Conservation (phyloP, 2,113 vertebrate species). For the Sprattus sprattus region DNA sequence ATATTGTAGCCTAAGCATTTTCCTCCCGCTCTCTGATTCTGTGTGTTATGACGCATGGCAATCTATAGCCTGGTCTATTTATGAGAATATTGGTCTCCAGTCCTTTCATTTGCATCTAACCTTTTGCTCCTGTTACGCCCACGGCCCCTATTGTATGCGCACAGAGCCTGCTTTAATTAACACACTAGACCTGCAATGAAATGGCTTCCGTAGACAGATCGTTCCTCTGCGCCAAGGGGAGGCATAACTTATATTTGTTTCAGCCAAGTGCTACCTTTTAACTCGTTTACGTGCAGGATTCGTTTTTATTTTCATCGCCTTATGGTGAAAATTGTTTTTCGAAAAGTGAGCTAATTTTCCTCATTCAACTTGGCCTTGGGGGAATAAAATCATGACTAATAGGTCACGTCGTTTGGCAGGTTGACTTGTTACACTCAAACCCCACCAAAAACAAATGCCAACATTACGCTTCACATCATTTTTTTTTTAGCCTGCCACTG, state of each 20-base stretch:
- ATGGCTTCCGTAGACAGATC: neutral
- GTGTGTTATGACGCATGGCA: slow-evolving; percentile 19
- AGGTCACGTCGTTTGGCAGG: neutral
- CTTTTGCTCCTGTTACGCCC: slow-evolving; percentile 19
- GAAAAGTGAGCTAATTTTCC: neutral
- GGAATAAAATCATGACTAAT: neutral
- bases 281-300: neutral
- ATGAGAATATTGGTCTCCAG: slow-evolving; percentile 15
- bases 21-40: neutral
- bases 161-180: slow-evolving; percentile 23
- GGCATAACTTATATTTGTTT: neutral
- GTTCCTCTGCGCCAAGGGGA: neutral
- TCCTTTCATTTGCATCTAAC: neutral
- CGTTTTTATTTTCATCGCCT: neutral
- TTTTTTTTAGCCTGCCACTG: neutral
- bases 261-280: neutral
- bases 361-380: neutral
- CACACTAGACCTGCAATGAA: slow-evolving; percentile 14
- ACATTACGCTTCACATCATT: neutral
- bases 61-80: slow-evolving; percentile 21
- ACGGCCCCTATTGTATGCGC: slow-evolving; percentile 16
- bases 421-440: neutral
- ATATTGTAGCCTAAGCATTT: slow-evolving; percentile 27
- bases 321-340: neutral
- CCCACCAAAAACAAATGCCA: neutral